phyloP scores from a whole-genome alignment of 2,113 vertebrate species.

The Shinisaurus crocodilurus region DNA sequence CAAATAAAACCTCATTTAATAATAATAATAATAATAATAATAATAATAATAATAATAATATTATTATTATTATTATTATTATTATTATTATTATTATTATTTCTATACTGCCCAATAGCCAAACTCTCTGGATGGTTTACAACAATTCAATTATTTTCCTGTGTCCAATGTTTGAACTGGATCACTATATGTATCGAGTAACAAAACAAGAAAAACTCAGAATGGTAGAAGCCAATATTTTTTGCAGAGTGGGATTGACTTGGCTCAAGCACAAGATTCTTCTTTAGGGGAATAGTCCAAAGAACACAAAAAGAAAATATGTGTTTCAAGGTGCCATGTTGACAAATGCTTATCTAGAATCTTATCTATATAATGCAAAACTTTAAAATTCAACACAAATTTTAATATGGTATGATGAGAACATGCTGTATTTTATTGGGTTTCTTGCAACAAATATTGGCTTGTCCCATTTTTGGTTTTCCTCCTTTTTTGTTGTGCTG shows the following conservation, averaged over 20 bases:
- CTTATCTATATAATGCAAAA: neutral
- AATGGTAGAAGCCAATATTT: neutral
- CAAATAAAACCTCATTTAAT: slow-evolving; percentile 26
- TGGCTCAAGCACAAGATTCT: neutral
- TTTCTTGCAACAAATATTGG: neutral
- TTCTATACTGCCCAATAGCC: no score
- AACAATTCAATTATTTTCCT: slow-evolving; percentile 38
- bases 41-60: no score
- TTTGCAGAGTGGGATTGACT: neutral
- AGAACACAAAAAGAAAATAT: neutral
- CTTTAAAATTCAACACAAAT: neutral
- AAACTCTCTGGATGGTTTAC: no score
- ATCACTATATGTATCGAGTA: neutral
- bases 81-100: no score
- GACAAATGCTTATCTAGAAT: neutral
- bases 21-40: no score
- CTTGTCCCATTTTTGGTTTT: neutral
- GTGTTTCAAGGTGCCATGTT: neutral
- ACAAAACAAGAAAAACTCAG: neutral
- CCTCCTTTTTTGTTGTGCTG: neutral
- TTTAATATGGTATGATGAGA: neutral
- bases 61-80: no score
- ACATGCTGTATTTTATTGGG: neutral
- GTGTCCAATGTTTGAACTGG: neutral
- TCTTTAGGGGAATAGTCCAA: neutral